Percentiles rank a stretch among this genome's conserved stretches.
phyloP scores from a whole-genome alignment of 2,797 vertebrate genomes.

The Pipistrellus pipistrellus region DNA sequence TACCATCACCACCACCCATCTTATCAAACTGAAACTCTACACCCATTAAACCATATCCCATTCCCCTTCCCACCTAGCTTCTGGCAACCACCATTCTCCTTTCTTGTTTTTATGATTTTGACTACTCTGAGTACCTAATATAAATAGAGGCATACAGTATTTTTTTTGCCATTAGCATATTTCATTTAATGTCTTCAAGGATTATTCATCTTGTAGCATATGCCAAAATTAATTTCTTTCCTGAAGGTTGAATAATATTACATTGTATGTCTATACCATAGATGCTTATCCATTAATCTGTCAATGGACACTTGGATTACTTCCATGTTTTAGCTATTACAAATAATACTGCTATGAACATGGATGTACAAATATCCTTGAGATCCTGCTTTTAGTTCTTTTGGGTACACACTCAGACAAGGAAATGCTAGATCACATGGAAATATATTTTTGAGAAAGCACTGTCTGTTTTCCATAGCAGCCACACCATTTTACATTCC shows the following conservation, averaged over 20 bases:
- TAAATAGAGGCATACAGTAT: neutral
- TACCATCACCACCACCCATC: neutral
- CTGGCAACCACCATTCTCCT: neutral
- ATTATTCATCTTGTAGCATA: neutral
- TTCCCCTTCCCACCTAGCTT: neutral
- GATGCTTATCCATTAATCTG: neutral
- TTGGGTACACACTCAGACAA: neutral
- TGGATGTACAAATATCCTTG: neutral
- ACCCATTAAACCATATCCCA: neutral
- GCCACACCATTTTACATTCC: neutral
- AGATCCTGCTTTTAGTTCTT: neutral
- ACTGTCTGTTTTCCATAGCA: neutral
- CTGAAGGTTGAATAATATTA: neutral
- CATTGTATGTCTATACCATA: neutral
- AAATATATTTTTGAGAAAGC: neutral
- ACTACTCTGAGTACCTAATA: neutral
- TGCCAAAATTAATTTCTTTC: neutral
- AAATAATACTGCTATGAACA: neutral
- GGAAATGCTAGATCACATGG: neutral
- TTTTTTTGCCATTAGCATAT: neutral
- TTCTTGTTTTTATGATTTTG: conserved; percentile 6
- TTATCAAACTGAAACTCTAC: neutral
- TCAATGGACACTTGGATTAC: neutral
- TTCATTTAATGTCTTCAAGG: neutral
- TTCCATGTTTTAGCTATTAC: neutral